Percentiles rank a stretch among this genome's conserved stretches.
phyloP scores from a whole-genome alignment of 2,113 vertebrate species.

The Malurus alboscapulatus region DNA sequence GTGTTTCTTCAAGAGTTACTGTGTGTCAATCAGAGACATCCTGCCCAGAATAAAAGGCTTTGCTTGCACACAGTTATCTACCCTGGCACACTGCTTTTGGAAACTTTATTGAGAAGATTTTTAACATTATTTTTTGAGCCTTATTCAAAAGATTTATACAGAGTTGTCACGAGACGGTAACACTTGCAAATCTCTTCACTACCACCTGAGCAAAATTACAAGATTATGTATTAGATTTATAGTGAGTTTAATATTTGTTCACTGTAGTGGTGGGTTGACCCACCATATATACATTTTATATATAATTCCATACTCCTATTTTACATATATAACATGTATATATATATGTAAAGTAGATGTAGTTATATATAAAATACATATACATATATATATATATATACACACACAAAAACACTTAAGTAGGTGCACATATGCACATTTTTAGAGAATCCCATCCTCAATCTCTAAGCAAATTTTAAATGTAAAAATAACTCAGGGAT shows the following conservation, averaged over 20 bases:
- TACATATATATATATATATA: background rate
- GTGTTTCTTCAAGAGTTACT: background rate
- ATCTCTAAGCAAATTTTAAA: background rate
- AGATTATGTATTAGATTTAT: background rate
- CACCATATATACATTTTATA: background rate
- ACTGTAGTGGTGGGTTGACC: background rate
- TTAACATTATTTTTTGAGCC: background rate
- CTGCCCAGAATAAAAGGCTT: background rate
- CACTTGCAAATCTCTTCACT: background rate
- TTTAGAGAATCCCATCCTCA: background rate
- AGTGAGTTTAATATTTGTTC: background rate
- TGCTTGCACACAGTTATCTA: background rate
- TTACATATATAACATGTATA: background rate
- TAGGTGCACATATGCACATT: background rate
- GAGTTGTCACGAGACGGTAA: background rate
- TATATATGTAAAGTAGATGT: background rate
- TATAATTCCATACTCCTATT: background rate
- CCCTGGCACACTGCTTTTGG: background rate
- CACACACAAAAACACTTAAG: background rate
- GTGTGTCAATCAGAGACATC: fast-evolving
- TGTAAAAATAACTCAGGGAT: background rate
- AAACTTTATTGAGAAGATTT: background rate
- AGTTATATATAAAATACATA: background rate
- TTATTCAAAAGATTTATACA: background rate
- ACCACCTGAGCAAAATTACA: background rate